Conservation (phyloP, 2,888 invertebrate species). For the Zelleria hepariella region DNA sequence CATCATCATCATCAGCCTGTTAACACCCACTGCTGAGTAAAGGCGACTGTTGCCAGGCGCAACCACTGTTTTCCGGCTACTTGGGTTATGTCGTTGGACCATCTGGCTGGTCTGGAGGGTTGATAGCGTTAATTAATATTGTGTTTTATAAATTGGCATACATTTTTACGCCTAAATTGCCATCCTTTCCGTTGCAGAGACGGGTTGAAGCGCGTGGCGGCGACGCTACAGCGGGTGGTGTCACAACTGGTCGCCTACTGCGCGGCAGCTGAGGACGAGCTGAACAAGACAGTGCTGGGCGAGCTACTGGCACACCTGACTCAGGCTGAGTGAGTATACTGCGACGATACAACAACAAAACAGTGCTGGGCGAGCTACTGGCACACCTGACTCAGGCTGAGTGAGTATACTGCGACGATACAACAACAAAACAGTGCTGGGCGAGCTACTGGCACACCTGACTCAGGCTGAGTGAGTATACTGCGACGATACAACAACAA, state of each 20-base stretch:
- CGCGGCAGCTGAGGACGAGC: conserved; percentile 82
- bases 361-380: conserved; percentile 76
- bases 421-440: conserved; percentile 81
- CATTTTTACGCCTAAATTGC: too few relatives aligned
- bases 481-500: conserved; percentile 64
- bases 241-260: conserved; percentile 81
- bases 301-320: conserved; percentile 66
- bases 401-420: conserved; percentile 15
- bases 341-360: conserved; percentile 71
- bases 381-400: conserved; percentile 39
- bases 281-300: conserved; percentile 80
- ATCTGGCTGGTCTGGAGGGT: too few relatives aligned
- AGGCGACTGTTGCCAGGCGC: too few relatives aligned
- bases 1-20: too few relatives aligned
- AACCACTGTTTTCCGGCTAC: too few relatives aligned
- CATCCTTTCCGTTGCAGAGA: conserved; percentile 75
- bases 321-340: conserved; percentile 20
- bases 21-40: too few relatives aligned
- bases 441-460: conserved; percentile 68
- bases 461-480: conserved; percentile 22
- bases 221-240: conserved; percentile 76
- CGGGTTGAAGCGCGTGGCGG: conserved; percentile 75
- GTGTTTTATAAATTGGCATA: too few relatives aligned
- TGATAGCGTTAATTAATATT: too few relatives aligned
- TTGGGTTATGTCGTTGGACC: too few relatives aligned